Evolutionary conservation across 2,797 vertebrate species (phyloP).

Genomic region (Sebastes steindachneri): DNA sequence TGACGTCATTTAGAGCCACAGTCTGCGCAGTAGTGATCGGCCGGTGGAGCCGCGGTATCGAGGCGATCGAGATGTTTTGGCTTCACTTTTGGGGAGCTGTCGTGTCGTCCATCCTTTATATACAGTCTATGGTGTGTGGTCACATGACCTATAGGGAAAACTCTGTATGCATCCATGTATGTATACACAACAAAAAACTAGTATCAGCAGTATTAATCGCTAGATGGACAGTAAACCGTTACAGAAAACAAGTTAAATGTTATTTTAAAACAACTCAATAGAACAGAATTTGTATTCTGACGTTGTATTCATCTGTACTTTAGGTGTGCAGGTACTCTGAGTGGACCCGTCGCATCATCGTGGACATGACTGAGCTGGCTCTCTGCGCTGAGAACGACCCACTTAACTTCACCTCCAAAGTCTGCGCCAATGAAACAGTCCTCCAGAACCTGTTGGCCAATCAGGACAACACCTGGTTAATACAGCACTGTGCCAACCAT

Average conservation of each 20-base stretch:
- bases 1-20: too few species aligned
- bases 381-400: conserved; percentile 81
- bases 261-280: neutral
- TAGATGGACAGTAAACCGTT: neutral
- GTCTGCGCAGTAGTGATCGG: too few species aligned
- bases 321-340: conserved; percentile 80
- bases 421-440: conserved; percentile 77
- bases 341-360: conserved; percentile 79
- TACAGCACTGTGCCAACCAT: conserved; percentile 77
- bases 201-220: neutral
- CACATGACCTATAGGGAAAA: neutral
- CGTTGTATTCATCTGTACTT: neutral
- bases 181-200: neutral
- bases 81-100: too few species aligned
- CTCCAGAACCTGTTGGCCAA: conserved; percentile 82
- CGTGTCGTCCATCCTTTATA: too few species aligned
- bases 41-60: too few species aligned
- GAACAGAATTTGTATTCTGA: neutral
- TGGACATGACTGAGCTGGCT: conserved; percentile 85
- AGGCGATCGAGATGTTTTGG: too few species aligned
- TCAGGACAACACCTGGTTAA: conserved; percentile 84
- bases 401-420: conserved; percentile 78
- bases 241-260: neutral
- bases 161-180: neutral
- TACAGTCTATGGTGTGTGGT: neutral